Base-by-base conservation (phyloP, 2,797 vertebrate species). In the Danio albolineatus region DNA sequence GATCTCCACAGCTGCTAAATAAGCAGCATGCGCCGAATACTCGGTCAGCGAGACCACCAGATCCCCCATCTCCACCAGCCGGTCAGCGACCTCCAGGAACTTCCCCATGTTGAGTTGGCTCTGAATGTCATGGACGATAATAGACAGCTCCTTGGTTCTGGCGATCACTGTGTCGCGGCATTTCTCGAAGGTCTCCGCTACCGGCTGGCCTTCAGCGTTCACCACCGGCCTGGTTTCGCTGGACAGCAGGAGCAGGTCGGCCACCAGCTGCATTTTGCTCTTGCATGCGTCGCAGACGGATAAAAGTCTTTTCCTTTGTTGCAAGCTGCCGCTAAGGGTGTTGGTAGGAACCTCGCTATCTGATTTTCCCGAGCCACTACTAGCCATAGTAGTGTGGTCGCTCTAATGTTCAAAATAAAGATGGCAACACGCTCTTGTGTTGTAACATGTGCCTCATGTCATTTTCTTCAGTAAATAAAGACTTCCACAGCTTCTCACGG, bases 81-180 rank as follows among this genome's bases (percentile, higher is more conserved):
- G 95, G 87, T 97, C 97, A 5, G 95, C 97, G 7, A 96, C 97
- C 87, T 99, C 98, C 0, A 90, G 88, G 67, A 98, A 98, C 85
- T 96, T 95, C 85, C 98, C 98, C 98, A 99, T 98, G 88, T 98
- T 99, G 85, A 99, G 97, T 91, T 99, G 98, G 92, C 96, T 98
- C 93, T 99, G 98, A 83, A 98, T 96, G 80, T 99, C 98, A 1
- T 99, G 98, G 41, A 97, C 98, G 81, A 99, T 93, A 81, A 99
- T 99, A 88, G 96, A 98, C 49, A 99, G 95, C 85, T 98, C 98
- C 89, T 99, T 99, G 46, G 97, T 99, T 84, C 98, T 90, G 78
- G 98, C 98, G 36, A 99, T 98, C 89, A 98, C 94, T 0, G 97
- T 97, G 95, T 99, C 98, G 49, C 98, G 94, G 90, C 97, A 99